Evolutionary conservation across 2,797 vertebrate genomes (phyloP), one percentile per base, ranked within the genome.

Genomic region (Pipistrellus kuhlii): DNA sequence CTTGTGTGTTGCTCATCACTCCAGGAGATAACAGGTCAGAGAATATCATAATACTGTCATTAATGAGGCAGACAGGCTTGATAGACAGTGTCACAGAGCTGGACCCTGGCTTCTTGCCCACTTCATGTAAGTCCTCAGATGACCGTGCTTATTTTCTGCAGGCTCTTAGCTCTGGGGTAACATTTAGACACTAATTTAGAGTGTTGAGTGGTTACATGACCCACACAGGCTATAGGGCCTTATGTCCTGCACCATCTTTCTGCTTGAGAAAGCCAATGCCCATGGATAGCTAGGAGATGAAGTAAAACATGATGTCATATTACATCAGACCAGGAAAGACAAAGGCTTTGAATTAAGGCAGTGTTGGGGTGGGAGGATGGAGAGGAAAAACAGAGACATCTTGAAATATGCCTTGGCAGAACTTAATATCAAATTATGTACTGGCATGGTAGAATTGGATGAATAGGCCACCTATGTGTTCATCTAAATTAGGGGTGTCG

Each of bases 241-340:
- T 35, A 11, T 2, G 55, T 13, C 21, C 1, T 5, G 0, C 1
- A 0, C 18, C 10, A 3, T 15, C 38, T 51, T 71, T 59, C 53
- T 76, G n/a, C 62, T 18, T 59, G 20, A 59, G 30, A 32, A 77
- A 13, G 27, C 38, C 57, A 35, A 2, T 18, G 35, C 41, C 75
- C 0, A 0, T 18, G 30, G 32, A 46, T 30, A 62, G 84, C 7
- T 12, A 41, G 68, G 64, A 25, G 5, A 41, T n/a, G 5, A 68
- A 53, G 32, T n/a, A 35, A 53, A 77, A 44, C 12, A 30, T 13
- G 77, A 57, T 32, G 4, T 25, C 2, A n/a, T 46, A 17, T 88
- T 14, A 30, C 57, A 38, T 71, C 30, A 62, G 59, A 38, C 55
- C 18, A 7, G 23, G 83, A 88, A 64, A 68, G 30, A 53, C 0